Evolutionary conservation across 2,888 invertebrate species (phyloP), one percentile per base, ranked within the genome.

Genomic region (Torymus aiolomorphi): DNA sequence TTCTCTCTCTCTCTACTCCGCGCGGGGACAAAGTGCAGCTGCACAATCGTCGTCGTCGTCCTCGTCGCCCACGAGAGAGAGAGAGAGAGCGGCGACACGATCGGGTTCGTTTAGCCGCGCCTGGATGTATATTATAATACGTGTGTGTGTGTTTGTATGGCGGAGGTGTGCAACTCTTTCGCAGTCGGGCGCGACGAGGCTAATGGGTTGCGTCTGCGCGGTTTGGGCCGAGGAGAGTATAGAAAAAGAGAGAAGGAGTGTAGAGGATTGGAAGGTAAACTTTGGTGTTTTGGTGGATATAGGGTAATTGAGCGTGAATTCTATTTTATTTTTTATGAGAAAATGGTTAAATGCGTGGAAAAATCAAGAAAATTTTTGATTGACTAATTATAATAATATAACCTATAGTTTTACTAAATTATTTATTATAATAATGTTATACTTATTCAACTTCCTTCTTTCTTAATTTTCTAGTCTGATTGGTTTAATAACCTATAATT

Each of bases 141-240:
- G 42, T 42, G 42, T 42, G 31, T 31, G 31, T 31, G 31, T 31
- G 20, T 31, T 3, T 42, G 8, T 42, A 42, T 42, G 42, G 42
- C 42, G 42, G 42, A n/a, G n/a, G 56, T n/a, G n/a, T 20, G 12
- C 69, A 76, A 76, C 76, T 76, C 69, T 76, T 76, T 76, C 31
- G 62, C 62, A 54, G 61, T 62, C 52, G 51, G 52, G 52, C 69
- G 42, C n/a, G 59, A 69, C 69, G 54, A 16, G 18, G 14, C 31
- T 42, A 12, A 42, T 42, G 42, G 42, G 42, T 42, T 42, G 12
- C 31, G 59, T 24, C 31, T 42, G 8, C 42, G 42, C 5, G 42
- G 5, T 42, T 42, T 42, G 8, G 42, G 54, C 18, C 56, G 62
- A 69, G 51, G 67, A 75, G 59, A 13, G 14, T 18, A 10, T 70